A percentile compares a stretch with the other conserved stretches of the same genome.
Evolutionary conservation across 2,113 vertebrate species (phyloP).

Genomic region (Psittacula cyanocephala): DNA sequence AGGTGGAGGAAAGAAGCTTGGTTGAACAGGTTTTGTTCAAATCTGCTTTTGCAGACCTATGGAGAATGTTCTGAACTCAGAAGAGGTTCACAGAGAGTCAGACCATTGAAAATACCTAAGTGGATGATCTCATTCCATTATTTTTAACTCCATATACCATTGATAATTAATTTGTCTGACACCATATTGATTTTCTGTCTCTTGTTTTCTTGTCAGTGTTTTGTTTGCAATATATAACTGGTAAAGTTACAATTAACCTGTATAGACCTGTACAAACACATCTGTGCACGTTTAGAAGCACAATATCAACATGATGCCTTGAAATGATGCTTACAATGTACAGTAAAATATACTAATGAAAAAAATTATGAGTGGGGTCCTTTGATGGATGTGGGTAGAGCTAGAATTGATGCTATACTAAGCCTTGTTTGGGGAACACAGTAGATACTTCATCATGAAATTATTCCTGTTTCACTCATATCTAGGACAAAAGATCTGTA

Average conservation of each 20-base stretch:
- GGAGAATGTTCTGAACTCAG: slow-evolving; percentile 21
- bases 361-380: not conserved
- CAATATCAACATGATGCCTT: not conserved
- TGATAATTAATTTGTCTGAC: slow-evolving; percentile 79
- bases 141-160: slow-evolving; percentile 71
- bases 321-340: not conserved
- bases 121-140: slow-evolving; percentile 72
- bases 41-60: not conserved
- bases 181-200: slow-evolving; percentile 73
- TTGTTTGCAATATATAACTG: slow-evolving; percentile 62
- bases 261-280: slow-evolving; percentile 10
- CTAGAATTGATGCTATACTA: not conserved
- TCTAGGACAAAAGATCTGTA: not conserved
- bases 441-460: not conserved
- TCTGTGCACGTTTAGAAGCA: not conserved
- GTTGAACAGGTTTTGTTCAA: not conserved
- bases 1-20: not conserved
- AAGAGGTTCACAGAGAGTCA: not conserved
- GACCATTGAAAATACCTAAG: slow-evolving; percentile 59
- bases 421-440: not conserved
- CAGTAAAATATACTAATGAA: not conserved
- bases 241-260: slow-evolving; percentile 56
- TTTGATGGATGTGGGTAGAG: not conserved
- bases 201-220: slow-evolving; percentile 66
- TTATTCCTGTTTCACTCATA: not conserved